Evolutionary conservation across 1,140 invertebrate species (phyloP).

Genomic region (Bombus pyrosoma): DNA sequence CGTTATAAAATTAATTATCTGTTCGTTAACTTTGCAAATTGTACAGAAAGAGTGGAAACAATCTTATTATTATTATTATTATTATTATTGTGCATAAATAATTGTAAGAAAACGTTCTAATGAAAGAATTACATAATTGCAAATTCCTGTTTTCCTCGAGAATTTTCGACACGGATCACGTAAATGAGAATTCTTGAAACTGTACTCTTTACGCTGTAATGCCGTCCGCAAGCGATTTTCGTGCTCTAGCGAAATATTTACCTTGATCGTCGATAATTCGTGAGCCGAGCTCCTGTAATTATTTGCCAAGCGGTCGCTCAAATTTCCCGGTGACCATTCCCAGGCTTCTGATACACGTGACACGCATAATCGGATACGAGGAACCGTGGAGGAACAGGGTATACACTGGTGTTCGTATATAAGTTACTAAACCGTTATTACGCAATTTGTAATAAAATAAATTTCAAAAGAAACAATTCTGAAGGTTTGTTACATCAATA

Average conservation of each 20-base stretch:
- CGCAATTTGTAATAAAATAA: too few relatives aligned
- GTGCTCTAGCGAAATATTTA: neutral
- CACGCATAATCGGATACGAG: slow-evolving; percentile 12
- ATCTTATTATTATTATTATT: too few relatives aligned
- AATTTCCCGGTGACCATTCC: neutral
- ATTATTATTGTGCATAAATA: neutral
- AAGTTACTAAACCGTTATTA: neutral
- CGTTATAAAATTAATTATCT: too few relatives aligned
- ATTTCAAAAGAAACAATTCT: neutral
- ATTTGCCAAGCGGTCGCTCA: neutral
- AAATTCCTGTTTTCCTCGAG: neutral
- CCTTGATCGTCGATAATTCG: neutral
- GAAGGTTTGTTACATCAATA: neutral
- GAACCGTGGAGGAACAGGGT: too few relatives aligned
- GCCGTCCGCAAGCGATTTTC: neutral
- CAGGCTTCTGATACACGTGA: neutral
- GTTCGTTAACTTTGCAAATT: too few relatives aligned
- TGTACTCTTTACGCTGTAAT: neutral
- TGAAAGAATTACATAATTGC: too few relatives aligned
- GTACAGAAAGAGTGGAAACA: too few relatives aligned
- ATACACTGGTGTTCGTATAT: neutral
- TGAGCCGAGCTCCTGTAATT: neutral
- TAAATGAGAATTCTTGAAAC: neutral
- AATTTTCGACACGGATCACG: neutral
- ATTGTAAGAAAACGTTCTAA: neutral